phyloP scores from a whole-genome alignment of 1,140 invertebrate species.

The Caenorhabditis latens region DNA sequence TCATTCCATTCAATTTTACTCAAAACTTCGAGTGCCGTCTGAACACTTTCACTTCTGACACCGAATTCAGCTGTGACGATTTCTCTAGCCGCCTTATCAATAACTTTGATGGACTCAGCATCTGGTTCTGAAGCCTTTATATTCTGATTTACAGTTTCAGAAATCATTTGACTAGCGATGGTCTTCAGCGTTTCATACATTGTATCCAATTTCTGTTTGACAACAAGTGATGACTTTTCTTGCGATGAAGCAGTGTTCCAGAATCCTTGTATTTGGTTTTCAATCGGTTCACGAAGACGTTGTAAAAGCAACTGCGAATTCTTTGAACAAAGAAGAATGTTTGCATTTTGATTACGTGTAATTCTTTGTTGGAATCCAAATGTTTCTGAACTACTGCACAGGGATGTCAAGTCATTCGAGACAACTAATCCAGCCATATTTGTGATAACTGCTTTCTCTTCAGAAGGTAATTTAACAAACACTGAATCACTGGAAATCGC shows the following conservation, averaged over 20 bases:
- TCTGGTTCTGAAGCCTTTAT: neutral
- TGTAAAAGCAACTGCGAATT: neutral
- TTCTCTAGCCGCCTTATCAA: slow-evolving; percentile 20
- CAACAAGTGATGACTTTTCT: neutral
- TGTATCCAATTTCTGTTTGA: slow-evolving; percentile 13
- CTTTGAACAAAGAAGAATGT: neutral
- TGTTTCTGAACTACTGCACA: neutral
- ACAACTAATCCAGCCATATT: slow-evolving; percentile 20
- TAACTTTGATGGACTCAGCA: neutral
- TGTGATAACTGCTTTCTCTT: neutral
- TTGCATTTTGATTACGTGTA: neutral
- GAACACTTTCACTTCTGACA: neutral
- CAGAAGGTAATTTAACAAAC: neutral
- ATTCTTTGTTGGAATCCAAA: slow-evolving; percentile 25
- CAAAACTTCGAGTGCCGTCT: neutral
- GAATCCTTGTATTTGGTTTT: slow-evolving; percentile 4
- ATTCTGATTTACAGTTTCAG: neutral
- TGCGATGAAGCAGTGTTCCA: neutral
- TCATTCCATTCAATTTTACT: slow-evolving; percentile 21
- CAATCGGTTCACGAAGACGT: slow-evolving; percentile 2
- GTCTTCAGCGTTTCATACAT: neutral
- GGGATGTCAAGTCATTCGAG: neutral
- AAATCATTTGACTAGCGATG: neutral
- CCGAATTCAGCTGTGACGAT: neutral
- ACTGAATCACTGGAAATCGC: neutral